Conservation (phyloP, 1,140 invertebrate genomes). For the Conus ventricosus region DNA sequence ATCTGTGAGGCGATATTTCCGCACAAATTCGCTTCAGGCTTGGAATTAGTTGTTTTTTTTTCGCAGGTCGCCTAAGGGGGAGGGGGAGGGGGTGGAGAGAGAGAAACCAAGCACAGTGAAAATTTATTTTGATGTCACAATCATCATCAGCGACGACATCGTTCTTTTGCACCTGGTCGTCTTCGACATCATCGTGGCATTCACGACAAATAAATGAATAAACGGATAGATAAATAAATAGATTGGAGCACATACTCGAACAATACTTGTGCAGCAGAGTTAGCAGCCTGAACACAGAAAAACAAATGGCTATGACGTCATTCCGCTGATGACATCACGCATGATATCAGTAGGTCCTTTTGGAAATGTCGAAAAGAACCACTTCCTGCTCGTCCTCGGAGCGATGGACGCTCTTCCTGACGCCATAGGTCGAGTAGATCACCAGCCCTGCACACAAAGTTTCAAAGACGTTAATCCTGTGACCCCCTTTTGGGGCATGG, state of each 20-base stretch:
- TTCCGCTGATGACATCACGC: background rate
- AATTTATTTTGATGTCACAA: too few species aligned
- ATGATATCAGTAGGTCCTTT: slow-evolving; percentile 5
- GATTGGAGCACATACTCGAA: background rate
- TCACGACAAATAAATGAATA: background rate
- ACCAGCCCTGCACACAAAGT: slow-evolving; percentile 80
- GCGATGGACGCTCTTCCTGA: slow-evolving; percentile 87
- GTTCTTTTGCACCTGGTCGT: too few species aligned
- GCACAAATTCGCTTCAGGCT: too few species aligned
- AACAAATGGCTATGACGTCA: background rate
- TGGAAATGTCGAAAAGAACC: slow-evolving; percentile 62
- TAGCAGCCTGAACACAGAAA: too few species aligned
- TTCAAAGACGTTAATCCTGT: background rate
- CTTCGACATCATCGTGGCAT: background rate
- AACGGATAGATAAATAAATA: background rate
- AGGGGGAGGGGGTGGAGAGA: too few species aligned
- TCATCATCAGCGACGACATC: too few species aligned
- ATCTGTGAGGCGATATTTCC: too few species aligned
- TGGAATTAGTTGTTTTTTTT: too few species aligned
- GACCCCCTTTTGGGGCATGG: background rate
- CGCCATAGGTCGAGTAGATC: slow-evolving; percentile 91
- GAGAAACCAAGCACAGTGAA: too few species aligned
- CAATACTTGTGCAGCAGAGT: background rate
- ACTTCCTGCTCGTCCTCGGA: slow-evolving; percentile 63
- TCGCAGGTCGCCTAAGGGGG: too few species aligned